Conservation (phyloP, 2,888 invertebrate genomes). For the Sussaba pulchella region DNA sequence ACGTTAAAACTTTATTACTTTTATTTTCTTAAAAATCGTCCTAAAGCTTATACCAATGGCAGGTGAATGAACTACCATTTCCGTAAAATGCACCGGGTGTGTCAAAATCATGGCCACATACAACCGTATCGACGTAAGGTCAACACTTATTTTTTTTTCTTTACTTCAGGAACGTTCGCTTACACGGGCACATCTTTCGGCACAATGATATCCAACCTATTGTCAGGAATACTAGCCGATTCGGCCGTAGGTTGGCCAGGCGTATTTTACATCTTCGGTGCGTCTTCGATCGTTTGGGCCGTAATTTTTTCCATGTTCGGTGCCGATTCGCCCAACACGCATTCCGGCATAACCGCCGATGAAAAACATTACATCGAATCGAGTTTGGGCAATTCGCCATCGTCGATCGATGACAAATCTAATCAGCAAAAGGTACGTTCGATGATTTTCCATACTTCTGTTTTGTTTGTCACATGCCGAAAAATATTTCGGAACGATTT, state of each 20-base stretch:
- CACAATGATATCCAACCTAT: conserved; percentile 88
- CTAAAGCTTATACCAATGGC: too few species aligned
- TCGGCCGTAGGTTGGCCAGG: conserved; percentile 88
- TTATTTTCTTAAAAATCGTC: too few species aligned
- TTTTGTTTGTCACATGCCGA: too few species aligned
- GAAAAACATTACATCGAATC: conserved; percentile 87
- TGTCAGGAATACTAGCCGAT: conserved; percentile 88
- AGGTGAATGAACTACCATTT: too few species aligned
- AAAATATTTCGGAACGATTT: too few species aligned
- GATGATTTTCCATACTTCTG: too few species aligned
- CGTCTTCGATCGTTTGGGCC: conserved; percentile 85
- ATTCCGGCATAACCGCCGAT: conserved; percentile 85
- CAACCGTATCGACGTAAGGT: too few species aligned
- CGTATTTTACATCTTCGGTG: conserved; percentile 88
- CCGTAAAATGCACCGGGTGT: too few species aligned
- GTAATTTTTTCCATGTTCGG: conserved; percentile 86
- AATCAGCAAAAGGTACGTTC: conserved; percentile 50
- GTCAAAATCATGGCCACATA: too few species aligned
- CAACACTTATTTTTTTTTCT: too few species aligned
- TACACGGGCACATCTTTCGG: conserved; percentile 88
- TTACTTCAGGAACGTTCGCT: conserved; percentile 73
- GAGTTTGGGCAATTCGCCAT: conserved; percentile 84
- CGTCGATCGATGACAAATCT: conserved; percentile 67
- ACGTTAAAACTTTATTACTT: too few species aligned
- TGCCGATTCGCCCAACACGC: conserved; percentile 86